Base-by-base conservation (phyloP, 1,140 invertebrate genomes). In the Metaphire vulgaris region DNA sequence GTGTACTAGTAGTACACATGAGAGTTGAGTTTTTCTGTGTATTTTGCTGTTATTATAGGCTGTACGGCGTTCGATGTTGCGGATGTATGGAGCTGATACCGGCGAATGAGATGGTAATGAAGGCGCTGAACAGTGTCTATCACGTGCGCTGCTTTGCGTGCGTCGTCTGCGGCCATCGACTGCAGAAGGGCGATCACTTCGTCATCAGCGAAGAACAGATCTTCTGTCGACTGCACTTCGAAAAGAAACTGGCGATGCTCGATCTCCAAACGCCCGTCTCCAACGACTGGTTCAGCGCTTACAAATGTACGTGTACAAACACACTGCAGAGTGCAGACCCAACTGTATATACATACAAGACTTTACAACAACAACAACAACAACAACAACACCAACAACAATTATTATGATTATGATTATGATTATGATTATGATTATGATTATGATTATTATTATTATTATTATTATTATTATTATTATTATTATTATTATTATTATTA, bases 111-210 rank as follows among this genome's bases (percentile, higher is more conserved):
- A 90, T 98, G 88, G 94, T 97, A 81, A 97, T 96, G 94, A 87
- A 93, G 78, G 94, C 93, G 0, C 86, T 92, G 33, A 82, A 83
- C 32, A 92, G 94, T 79, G 93, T 96, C 69, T 97, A 93, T 86
- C 94, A 97, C 85, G 88, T 95, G 69, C 90, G 91, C 76, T 97
- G 94, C 87, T 97, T 97, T 88, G 92, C 91, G 1, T 97, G 94
- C 84, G 90, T 91, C 29, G 92, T 93, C 78, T 99, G 96, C 86
- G 93, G 94, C 65, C 92, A 96, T 79, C 92, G 92, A 0, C 88
- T 98, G 14, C 93, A 94, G 82, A 95, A 96, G 86, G 96, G 97
- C 1, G 95, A 98, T 81, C 94, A 98, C 83, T 98, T 95, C 84
- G 92, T 97, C 28, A 89, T 98, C 34, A 89, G 94, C 31, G 93